Conservation (phyloP, 2,113 vertebrate species). For the Pelvicachromis taeniatus region DNA sequence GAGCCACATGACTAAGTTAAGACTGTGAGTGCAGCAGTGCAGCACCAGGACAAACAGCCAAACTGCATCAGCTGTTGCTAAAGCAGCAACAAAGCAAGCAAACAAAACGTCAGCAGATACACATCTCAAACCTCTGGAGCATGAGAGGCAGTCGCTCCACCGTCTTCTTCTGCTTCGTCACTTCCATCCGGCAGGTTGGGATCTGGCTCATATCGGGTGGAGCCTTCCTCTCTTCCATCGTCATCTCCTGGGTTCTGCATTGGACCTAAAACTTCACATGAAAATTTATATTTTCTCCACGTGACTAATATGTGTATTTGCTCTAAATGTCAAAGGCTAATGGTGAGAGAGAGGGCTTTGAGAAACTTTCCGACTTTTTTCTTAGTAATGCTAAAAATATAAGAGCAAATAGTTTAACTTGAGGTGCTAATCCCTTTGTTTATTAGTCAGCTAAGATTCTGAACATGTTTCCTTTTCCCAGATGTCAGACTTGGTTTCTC, state of each 20-base stretch:
- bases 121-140: neutral
- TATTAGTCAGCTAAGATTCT: neutral
- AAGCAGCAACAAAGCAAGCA: neutral
- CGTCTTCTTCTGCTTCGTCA: neutral
- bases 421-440: neutral
- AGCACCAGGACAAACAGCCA: neutral
- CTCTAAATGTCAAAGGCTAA: neutral
- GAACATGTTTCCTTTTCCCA: accelerated
- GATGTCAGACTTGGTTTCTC: neutral
- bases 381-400: neutral
- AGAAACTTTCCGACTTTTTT: accelerated
- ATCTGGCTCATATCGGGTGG: neutral
- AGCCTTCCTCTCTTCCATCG: neutral
- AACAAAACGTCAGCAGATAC: neutral
- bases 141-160: neutral
- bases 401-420: neutral
- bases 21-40: neutral
- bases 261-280: neutral
- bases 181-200: neutral
- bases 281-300: accelerated
- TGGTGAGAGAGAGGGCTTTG: accelerated
- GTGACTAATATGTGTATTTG: neutral
- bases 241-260: slow-evolving; percentile 31
- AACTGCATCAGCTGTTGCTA: accelerated
- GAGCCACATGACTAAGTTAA: neutral